Conservation (phyloP, 2,113 vertebrate genomes). For the Carassius auratus region DNA sequence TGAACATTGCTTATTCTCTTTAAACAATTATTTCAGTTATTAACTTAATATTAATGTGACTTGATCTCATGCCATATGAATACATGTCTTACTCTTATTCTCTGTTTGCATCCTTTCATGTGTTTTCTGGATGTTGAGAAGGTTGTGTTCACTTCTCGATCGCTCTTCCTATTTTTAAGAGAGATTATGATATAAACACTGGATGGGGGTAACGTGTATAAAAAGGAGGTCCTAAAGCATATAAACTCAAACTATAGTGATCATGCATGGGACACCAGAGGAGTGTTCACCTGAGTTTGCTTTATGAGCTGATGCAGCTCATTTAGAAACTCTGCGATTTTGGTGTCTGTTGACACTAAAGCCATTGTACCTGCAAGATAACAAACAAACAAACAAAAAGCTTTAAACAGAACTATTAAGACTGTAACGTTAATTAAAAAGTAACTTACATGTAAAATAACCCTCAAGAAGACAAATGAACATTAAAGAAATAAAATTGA, state of each 20-base stretch:
- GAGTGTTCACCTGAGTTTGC: slow-evolving; percentile 83
- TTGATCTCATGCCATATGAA: not conserved
- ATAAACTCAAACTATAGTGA: not conserved
- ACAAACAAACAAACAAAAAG: not conserved
- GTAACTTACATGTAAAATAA: not conserved
- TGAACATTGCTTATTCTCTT: not conserved
- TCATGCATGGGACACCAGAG: not conserved
- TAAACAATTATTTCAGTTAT: not conserved
- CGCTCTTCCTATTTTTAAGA: slow-evolving; percentile 81
- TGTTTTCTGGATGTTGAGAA: slow-evolving; percentile 93
- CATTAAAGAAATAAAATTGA: not conserved
- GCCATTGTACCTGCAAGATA: slow-evolving; percentile 67
- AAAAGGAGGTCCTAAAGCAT: not conserved
- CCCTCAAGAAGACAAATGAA: not conserved
- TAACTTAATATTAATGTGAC: not conserved
- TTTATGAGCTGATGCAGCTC: slow-evolving; percentile 92
- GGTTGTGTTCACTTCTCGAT: slow-evolving; percentile 89
- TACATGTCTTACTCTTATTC: slow-evolving; percentile 83
- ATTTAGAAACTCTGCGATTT: slow-evolving; percentile 86
- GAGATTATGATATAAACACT: not conserved
- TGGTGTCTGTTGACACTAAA: slow-evolving; percentile 85
- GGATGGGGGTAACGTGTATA: not conserved
- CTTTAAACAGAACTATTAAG: not conserved
- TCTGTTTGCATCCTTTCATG: slow-evolving; percentile 94
- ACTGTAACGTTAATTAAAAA: not conserved